Base-by-base conservation (phyloP, 1,140 invertebrate species). In the Colletes latitarsis region DNA sequence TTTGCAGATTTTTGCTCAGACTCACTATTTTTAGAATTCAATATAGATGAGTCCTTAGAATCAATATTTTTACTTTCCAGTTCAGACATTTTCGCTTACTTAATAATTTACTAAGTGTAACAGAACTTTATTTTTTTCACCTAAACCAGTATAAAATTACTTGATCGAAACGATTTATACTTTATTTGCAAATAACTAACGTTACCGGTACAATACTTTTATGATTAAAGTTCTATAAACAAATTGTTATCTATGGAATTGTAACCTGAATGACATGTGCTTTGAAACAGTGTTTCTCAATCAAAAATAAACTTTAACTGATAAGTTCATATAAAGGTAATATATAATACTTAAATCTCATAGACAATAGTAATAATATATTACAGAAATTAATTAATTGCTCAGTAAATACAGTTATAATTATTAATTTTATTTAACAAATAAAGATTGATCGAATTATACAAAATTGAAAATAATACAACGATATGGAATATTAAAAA, bases 241-340 rank as follows among this genome's bases (percentile, higher is more conserved):
- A 43, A 55, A 9, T 49, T 69, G 17, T 30, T 30, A 30, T 69
- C 53, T 68, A 15, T 17, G 57, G 9, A 8, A n/a, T 14, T 8
- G 21, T 66, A 66, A 53, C 52, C 30, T 43, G 0, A 10, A 0
- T n/a, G 30, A 21, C 75, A 52, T 12, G 46, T 71, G 57, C 2
- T 77, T 41, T 8, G 6, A 19, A 14, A 17, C 66, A 69, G 53
- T 69, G 75, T 41, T 15, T 58, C 41, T 58, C 73, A 76, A 67
- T 9, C 10, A 41, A 5, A 4, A 39, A 39, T n/a, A 72, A 30
- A 6, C 17, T 63, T 19, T 14, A 49, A 12, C 8, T 17, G 14
- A 17, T 17, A 49, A 57, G 14, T 21, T 58, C 17, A 30, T n/a
- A 17, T 30, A 30, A 30, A 30, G 1, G 30, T 62, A 39, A 4